Base-by-base conservation (phyloP, 2,888 invertebrate species). In the Lottia gigantea region DNA sequence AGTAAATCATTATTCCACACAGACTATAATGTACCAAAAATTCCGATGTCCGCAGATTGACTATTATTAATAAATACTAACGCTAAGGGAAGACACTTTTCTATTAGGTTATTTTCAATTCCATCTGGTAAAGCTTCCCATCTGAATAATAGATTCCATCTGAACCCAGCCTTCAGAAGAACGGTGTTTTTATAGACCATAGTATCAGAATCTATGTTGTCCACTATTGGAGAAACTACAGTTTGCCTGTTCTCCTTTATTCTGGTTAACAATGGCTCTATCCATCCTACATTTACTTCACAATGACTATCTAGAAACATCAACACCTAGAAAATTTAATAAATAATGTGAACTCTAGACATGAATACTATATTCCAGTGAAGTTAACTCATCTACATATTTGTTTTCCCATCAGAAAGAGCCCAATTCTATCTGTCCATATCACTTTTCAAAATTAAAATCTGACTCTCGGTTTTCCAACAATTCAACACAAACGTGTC, bases 271-370 rank as follows among this genome's bases (percentile, higher is more conserved):
- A 98, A 88, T 0, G 98, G 98, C 78, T 95, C 93, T 70, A 97
- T 88, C 98, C 98, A 98, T 76, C 93, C 92, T 1, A 91, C 89
- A 86, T 98, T 98, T 0, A 97, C 96, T 90, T 98, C 98, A 76
- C 97, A 93, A 85, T 98, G 98, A 76, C 96, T 96, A 87, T 98
- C 98, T 4, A 98, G 90, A 87, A 98, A 98, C 2, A 98, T 92
- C 46, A 98, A 88, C 0, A 96, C 93, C 92, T 94, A 85, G 62
- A 84, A 82, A 62, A 46, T 40, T 40, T 11, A 8, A 40, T 40
- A 11, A 11, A 31, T 6, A 2, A 31, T 31, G 31, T 31, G 6
- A 31, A 6, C 31, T 31, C 2, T 31, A 6, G 31, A 6, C 31
- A 31, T 31, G 6, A 6, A 31, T 31, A 31, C 31, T 31, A 6